These are phyloP conservation scores for Lophochroa leadbeateri DNA, from an alignment of 2,113 vertebrate species.

Conservation along the genomic window DNA sequence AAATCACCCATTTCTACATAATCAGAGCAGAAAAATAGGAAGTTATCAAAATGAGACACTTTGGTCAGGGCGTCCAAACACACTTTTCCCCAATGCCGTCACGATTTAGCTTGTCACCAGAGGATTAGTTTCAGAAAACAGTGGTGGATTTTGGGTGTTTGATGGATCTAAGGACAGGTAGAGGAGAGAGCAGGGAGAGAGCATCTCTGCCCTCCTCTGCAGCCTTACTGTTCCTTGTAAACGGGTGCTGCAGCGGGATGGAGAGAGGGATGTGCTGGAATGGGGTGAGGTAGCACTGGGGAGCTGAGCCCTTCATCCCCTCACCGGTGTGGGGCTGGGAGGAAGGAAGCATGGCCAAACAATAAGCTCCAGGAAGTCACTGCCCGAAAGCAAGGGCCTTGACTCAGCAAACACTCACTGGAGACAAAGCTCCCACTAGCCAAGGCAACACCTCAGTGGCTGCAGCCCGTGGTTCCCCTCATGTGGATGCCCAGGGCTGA, in stretches of 20 bases:
- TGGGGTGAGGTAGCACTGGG: fast-evolving
- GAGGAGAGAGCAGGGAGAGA: background rate
- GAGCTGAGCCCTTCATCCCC: background rate
- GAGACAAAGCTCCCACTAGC: background rate
- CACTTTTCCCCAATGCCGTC: background rate
- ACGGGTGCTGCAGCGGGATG: background rate
- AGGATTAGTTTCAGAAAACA: background rate
- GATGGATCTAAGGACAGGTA: background rate
- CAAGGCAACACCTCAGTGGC: background rate
- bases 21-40: background rate
- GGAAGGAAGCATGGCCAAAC: background rate
- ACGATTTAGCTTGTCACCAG: background rate
- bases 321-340: fast-evolving
- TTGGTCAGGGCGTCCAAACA: background rate
- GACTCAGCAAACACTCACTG: background rate
- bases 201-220: background rate
- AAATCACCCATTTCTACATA: background rate
- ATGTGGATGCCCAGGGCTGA: fast-evolving
- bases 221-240: background rate
- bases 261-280: background rate
- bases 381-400: background rate
- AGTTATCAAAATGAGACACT: background rate
- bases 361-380: background rate
- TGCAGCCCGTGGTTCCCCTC: background rate
- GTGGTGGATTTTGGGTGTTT: background rate